Conservation (phyloP, 2,888 invertebrate species). For the Eupeodes latifasciatus region DNA sequence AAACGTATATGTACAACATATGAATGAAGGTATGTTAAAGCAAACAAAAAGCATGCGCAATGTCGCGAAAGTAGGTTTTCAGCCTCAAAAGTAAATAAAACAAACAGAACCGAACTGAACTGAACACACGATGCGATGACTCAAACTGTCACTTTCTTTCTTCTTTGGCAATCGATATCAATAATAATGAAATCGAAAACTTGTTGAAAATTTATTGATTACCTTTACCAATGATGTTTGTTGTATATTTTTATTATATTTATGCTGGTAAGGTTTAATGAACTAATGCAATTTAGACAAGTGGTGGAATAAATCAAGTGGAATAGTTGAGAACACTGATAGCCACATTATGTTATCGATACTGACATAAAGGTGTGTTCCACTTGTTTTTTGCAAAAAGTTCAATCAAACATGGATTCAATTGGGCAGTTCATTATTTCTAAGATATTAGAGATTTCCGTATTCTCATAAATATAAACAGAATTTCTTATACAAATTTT, state of each 20-base stretch:
- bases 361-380: too few species aligned
- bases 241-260: conserved; percentile 8
- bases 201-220: conserved; percentile 17
- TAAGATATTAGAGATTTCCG: too few species aligned
- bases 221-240: background rate
- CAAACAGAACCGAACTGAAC: background rate
- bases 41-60: background rate
- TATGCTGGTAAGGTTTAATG: conserved; percentile 8
- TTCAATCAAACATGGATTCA: too few species aligned
- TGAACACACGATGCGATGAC: background rate
- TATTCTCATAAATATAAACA: too few species aligned
- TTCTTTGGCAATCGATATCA: conserved; percentile 54
- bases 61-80: conserved; percentile 24
- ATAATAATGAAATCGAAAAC: conserved; percentile 65
- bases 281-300: background rate
- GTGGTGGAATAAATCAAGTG: background rate
- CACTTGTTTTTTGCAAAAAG: too few species aligned
- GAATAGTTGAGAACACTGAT: background rate
- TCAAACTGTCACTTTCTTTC: conserved; percentile 69
- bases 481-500: too few species aligned
- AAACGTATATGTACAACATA: background rate
- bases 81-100: background rate
- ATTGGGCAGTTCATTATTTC: too few species aligned
- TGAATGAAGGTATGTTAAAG: background rate
- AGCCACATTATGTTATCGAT: background rate